A percentile compares a stretch with the other conserved stretches of the same genome.
phyloP scores from a whole-genome alignment of 2,113 vertebrate species.

The Xenopus borealis region DNA sequence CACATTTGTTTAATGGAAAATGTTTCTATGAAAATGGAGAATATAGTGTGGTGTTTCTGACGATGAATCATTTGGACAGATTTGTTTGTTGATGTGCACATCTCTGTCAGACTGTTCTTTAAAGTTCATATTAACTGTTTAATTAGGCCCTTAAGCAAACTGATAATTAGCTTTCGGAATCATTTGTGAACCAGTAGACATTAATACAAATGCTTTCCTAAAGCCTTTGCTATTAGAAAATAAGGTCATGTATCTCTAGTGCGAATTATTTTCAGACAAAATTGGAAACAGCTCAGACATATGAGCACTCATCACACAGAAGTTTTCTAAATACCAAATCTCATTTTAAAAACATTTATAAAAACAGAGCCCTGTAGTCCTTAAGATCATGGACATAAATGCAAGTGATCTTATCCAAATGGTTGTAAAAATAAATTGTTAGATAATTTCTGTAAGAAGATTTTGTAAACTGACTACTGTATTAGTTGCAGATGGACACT shows the following conservation, averaged over 20 bases:
- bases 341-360: too few species aligned
- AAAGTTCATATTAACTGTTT: constrained; percentile 3
- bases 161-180: background rate
- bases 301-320: background rate
- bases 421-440: too few species aligned
- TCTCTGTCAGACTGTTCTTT: constrained; percentile 1
- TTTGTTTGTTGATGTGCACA: constrained; percentile 3
- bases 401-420: too few species aligned
- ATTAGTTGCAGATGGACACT: too few species aligned
- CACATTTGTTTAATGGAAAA: background rate
- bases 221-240: background rate
- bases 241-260: background rate
- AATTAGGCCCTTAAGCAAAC: constrained; percentile 3
- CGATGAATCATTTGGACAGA: background rate
- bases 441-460: too few species aligned
- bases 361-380: too few species aligned
- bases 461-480: too few species aligned
- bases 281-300: background rate
- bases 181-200: background rate
- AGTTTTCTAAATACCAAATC: too few species aligned
- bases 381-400: too few species aligned
- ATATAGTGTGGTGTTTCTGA: background rate
- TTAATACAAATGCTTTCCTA: background rate
- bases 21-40: background rate
- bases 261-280: background rate